Evolutionary conservation across 30 jellyfish, hydroid and myxozoan species (phyloP).

Genomic region (Aurelia aurita complex sp. Pacific): DNA sequence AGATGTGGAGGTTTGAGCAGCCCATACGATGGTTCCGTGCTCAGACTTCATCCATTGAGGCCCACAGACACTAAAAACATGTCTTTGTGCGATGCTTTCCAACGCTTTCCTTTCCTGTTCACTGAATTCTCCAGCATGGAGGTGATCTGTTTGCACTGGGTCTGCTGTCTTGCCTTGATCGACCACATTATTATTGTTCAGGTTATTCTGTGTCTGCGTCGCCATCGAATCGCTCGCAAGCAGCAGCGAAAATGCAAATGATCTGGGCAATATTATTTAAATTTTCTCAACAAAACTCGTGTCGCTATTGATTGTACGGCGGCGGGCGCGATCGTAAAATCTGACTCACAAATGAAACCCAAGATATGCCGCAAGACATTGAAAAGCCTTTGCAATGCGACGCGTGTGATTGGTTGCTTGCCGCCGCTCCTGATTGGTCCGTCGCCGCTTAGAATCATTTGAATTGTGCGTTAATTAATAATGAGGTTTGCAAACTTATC

Average conservation of each 20-base stretch:
- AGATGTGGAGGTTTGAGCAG: constrained; percentile 59
- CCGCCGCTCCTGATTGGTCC: constrained; percentile 47
- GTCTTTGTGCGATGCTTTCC: constrained; percentile 62
- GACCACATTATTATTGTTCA: constrained; percentile 67
- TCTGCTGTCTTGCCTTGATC: constrained; percentile 41
- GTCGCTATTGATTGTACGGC: constrained; percentile 22
- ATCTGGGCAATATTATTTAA: constrained; percentile 66
- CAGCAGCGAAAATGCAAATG: constrained; percentile 67
- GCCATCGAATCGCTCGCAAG: constrained; percentile 46
- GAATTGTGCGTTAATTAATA: constrained; percentile 57
- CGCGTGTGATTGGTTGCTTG: neutral
- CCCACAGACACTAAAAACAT: constrained; percentile 51
- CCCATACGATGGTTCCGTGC: constrained; percentile 65
- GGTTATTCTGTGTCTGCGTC: constrained; percentile 51
- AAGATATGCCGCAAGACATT: constrained; percentile 21
- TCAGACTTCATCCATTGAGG: constrained; percentile 75
- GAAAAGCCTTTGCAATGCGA: constrained; percentile 13
- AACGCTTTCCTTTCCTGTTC: constrained; percentile 64
- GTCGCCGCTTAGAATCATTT: constrained; percentile 27
- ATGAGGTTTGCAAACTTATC: constrained; percentile 65
- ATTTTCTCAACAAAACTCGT: constrained; percentile 51
- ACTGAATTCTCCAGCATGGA: constrained; percentile 44
- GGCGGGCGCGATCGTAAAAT: constrained; percentile 50
- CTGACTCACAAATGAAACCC: constrained; percentile 36
- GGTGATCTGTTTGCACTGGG: constrained; percentile 22